Percentiles rank a stretch among this genome's conserved stretches.
These are phyloP conservation scores for Lutjanus campechanus DNA, from an alignment of 2,797 vertebrate species.

Conservation along the genomic window DNA sequence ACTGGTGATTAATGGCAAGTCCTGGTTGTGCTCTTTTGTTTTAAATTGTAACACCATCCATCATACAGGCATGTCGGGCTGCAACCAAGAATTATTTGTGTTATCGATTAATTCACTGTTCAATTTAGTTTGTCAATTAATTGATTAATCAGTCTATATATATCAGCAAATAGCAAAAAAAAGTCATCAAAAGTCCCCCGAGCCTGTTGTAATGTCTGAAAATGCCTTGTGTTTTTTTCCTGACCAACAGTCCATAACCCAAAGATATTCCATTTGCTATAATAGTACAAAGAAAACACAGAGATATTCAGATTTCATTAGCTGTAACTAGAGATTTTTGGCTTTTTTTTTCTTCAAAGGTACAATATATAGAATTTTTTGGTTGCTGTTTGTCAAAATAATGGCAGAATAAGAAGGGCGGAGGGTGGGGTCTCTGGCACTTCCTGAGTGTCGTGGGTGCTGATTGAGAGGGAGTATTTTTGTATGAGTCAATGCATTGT, in stretches of 20 bases:
- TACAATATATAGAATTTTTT: too few relatives aligned
- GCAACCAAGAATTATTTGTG: conserved; percentile 17
- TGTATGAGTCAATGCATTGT: too few relatives aligned
- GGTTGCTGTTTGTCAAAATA: too few relatives aligned
- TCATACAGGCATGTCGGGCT: conserved; percentile 33
- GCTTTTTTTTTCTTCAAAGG: background rate
- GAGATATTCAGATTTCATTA: background rate
- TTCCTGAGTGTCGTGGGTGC: too few relatives aligned
- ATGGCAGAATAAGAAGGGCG: too few relatives aligned
- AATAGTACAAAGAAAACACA: background rate
- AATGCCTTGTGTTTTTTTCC: conserved; percentile 1
- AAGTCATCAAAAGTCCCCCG: too few relatives aligned
- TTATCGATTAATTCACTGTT: background rate
- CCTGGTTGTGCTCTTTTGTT: conserved; percentile 28
- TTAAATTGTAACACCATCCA: conserved; percentile 33
- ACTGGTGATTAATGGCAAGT: conserved; percentile 39
- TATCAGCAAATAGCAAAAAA: background rate
- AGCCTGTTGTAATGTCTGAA: background rate
- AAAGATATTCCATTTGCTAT: background rate
- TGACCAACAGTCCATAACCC: background rate
- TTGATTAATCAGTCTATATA: background rate
- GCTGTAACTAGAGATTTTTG: background rate
- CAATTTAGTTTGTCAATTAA: conserved; percentile 10
- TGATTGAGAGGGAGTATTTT: too few relatives aligned
- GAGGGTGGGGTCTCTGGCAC: too few relatives aligned